Conservation (phyloP, 2,797 vertebrate genomes). For the Pangasius macronema region DNA sequence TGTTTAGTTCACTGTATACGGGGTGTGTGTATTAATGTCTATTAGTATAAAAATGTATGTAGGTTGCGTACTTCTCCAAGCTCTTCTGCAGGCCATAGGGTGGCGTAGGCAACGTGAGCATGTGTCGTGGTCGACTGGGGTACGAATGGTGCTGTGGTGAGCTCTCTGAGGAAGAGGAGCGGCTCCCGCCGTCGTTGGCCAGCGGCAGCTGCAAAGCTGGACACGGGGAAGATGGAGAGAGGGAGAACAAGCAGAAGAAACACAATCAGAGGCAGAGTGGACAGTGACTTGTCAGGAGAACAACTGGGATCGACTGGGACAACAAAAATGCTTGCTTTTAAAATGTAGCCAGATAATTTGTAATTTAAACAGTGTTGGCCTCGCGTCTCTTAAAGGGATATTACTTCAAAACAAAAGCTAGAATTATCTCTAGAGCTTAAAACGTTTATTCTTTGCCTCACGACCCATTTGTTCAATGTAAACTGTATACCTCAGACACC, state of each 20-base stretch:
- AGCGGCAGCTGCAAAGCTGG: constrained; percentile 89
- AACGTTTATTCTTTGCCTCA: not conserved
- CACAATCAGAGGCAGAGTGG: not conserved
- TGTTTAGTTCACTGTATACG: constrained; percentile 10
- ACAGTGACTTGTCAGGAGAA: not conserved
- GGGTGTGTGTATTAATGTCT: not conserved
- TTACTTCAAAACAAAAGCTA: not conserved
- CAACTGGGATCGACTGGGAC: not conserved
- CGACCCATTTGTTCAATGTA: not conserved
- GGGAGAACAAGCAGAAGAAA: constrained; percentile 11
- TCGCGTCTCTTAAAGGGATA: not conserved
- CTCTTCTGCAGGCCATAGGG: constrained; percentile 84
- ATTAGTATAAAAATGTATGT: not conserved
- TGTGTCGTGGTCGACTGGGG: constrained; percentile 81
- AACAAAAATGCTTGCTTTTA: not conserved
- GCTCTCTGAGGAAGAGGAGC: constrained; percentile 85
- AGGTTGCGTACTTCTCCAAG: constrained; percentile 83
- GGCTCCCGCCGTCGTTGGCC: constrained; percentile 88
- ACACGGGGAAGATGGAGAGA: not conserved
- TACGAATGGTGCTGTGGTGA: constrained; percentile 85
- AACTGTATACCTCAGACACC: not conserved
- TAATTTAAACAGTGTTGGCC: not conserved
- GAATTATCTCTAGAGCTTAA: too few relatives aligned
- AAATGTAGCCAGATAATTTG: not conserved
- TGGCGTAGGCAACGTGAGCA: constrained; percentile 85